Conservation (phyloP, 2,888 invertebrate genomes). For the Petrolisthes cinctipes region DNA sequence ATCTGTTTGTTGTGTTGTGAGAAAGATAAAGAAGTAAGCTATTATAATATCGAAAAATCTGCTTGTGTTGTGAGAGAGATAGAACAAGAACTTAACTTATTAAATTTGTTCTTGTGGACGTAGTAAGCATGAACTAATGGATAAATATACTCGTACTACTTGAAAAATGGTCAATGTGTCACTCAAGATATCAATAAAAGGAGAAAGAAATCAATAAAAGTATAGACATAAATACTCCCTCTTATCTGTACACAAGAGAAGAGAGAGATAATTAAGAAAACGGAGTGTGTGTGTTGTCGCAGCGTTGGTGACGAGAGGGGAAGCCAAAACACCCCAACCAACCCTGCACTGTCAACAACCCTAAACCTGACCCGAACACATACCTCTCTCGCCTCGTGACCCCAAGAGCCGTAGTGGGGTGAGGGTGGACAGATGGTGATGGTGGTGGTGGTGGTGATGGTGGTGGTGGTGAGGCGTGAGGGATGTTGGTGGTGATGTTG, state of each 20-base stretch:
- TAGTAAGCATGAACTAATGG: too few relatives aligned
- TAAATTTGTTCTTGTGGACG: too few relatives aligned
- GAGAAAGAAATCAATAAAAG: background rate
- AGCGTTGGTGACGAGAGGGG: background rate
- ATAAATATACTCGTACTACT: too few relatives aligned
- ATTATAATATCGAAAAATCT: too few relatives aligned
- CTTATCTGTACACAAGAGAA: background rate
- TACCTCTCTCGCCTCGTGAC: background rate
- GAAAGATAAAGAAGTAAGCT: too few relatives aligned
- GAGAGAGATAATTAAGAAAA: slow-evolving; percentile 1
- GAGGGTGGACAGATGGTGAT: too few relatives aligned
- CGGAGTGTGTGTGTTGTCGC: background rate
- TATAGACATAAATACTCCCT: background rate
- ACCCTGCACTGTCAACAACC: background rate
- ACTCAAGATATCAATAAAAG: background rate
- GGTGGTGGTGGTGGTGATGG: background rate
- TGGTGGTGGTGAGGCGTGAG: background rate
- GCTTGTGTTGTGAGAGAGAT: too few relatives aligned
- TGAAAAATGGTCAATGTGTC: too few relatives aligned
- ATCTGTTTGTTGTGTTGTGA: too few relatives aligned
- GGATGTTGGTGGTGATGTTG: background rate
- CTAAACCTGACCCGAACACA: background rate
- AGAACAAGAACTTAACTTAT: too few relatives aligned
- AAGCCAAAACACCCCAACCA: slow-evolving; percentile 2
- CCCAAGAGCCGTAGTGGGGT: too few relatives aligned